Evolutionary conservation across 2,113 vertebrate species (phyloP).

Genomic region (Heterotilapia buettikoferi): DNA sequence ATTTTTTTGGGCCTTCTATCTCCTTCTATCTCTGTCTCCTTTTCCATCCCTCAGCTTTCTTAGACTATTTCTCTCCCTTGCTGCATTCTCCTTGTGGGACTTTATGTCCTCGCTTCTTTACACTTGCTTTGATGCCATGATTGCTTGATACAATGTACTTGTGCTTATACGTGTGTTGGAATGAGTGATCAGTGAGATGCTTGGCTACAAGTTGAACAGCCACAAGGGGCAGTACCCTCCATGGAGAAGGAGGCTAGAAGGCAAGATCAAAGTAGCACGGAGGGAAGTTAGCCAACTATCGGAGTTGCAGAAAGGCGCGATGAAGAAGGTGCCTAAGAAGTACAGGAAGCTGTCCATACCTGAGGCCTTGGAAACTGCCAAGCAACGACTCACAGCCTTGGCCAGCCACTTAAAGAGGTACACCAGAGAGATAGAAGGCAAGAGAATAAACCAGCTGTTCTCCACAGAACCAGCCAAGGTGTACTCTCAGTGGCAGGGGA

Average conservation of each 20-base stretch:
- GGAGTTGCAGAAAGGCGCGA: neutral
- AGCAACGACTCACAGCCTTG: neutral
- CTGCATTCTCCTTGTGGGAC: neutral
- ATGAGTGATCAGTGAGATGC: neutral
- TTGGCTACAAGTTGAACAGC: neutral
- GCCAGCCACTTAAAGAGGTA: neutral
- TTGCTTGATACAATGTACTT: neutral
- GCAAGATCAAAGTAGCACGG: neutral
- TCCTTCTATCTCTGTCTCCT: neutral
- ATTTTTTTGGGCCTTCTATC: neutral
- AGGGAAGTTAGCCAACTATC: neutral
- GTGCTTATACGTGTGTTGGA: neutral
- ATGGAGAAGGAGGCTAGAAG: neutral
- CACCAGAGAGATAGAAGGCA: neutral
- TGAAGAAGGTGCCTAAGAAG: neutral
- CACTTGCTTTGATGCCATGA: conserved; percentile 8
- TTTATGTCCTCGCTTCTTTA: neutral
- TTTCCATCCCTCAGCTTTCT: neutral
- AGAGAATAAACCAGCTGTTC: neutral
- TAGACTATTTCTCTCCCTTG: neutral
- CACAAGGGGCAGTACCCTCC: neutral
- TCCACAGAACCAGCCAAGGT: neutral
- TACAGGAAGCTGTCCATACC: neutral
- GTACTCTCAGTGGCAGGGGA: neutral
- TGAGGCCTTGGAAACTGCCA: neutral